Conservation (phyloP, 2,888 invertebrate genomes). For the Aphodius sticticus region DNA sequence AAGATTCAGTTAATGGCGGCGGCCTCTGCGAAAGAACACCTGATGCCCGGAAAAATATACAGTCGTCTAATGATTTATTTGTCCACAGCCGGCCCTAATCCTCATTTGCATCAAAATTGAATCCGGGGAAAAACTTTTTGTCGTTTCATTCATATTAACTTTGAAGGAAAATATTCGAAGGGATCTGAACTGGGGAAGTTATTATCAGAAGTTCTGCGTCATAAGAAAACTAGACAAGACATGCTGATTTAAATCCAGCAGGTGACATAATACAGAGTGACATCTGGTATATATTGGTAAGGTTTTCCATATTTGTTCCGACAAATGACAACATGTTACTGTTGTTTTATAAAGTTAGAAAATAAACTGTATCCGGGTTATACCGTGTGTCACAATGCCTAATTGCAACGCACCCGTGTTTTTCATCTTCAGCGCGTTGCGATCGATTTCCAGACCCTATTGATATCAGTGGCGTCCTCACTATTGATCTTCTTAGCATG, state of each 20-base stretch:
- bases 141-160: neutral
- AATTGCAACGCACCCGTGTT: too few relatives aligned
- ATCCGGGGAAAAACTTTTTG: conserved; percentile 19
- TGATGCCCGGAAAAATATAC: conserved; percentile 39
- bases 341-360: too few relatives aligned
- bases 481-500: too few relatives aligned
- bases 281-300: too few relatives aligned
- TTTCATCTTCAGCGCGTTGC: too few relatives aligned
- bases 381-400: too few relatives aligned
- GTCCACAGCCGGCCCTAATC: conserved; percentile 11
- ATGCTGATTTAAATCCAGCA: neutral
- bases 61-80: conserved; percentile 38
- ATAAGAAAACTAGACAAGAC: neutral
- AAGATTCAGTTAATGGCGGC: conserved; percentile 34
- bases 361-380: too few relatives aligned
- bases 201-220: neutral
- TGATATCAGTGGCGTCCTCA: too few relatives aligned
- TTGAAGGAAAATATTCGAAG: neutral
- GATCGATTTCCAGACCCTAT: too few relatives aligned
- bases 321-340: too few relatives aligned
- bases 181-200: neutral
- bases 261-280: too few relatives aligned
- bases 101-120: conserved; percentile 22
- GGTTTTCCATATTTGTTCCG: too few relatives aligned
- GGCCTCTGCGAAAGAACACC: conserved; percentile 38